Evolutionary conservation across 2,888 invertebrate species (phyloP), one percentile per base, ranked within the genome.

Genomic region (Rhagium mordax): DNA sequence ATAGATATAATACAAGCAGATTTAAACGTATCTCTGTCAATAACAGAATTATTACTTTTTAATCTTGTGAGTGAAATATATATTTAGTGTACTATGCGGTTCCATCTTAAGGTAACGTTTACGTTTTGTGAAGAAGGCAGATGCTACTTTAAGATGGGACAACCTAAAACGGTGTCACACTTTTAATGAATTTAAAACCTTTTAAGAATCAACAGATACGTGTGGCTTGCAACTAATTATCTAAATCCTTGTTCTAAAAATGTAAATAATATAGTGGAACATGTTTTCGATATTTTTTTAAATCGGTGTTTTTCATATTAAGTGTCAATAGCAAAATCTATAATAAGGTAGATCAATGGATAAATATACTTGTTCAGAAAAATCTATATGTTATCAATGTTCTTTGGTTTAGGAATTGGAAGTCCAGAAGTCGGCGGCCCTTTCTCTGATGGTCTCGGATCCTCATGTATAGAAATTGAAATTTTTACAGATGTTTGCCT

Each of bases 231-330:
- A 61, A 59, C 47, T 21, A 20, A 47, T 47, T 61, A 20, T 61
- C 61, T 61, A 61, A 61, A 41, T 61, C 47, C 59, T 21, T 29
- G 29, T 59, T 59, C 59, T 59, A 59, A 61, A 47, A 47, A 61
- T 61, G 61, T 61, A 61, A 47, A 61, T 59, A 59, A 51, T 67
- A 67, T 55, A 47, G 47, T 67, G 55, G 47, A 27, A 15, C 24
- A 67, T 55, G 55, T 57, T 53, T 66, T 57, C 18, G 41, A 67
- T 67, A 53, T 61, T 61, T 61, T 61, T 61, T 61, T 61, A 41
- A 61, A 18, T 61, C 47, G 21, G 61, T 61, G 61, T 61, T 61
- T 61, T 51, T 51, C 51, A 51, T 51, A 51, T 51, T 51, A 51
- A 16, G 51, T 16, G 8, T 51, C 18, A 51, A 51, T 51, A 51